Evolutionary conservation across 2,888 invertebrate species (phyloP).

Genomic region (Xestia rhomboidea): DNA sequence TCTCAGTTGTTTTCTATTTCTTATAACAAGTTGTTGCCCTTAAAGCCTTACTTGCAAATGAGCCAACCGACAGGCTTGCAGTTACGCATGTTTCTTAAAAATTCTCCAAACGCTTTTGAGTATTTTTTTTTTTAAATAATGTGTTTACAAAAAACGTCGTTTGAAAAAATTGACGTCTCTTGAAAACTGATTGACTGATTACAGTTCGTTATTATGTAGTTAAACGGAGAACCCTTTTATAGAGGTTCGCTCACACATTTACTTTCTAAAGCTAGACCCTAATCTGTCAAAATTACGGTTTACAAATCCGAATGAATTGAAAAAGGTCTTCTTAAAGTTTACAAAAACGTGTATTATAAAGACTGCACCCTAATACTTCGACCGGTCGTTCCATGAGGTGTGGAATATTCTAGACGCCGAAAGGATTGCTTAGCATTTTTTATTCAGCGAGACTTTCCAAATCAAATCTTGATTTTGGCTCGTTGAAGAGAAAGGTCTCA

Average conservation of each 20-base stretch:
- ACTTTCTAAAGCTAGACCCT: background rate
- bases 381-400: constrained; percentile 3
- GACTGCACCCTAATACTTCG: background rate
- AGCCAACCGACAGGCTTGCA: too few species aligned
- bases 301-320: background rate
- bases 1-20: too few species aligned
- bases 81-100: too few species aligned
- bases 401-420: constrained; percentile 37
- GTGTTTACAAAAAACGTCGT: background rate
- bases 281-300: constrained; percentile 2
- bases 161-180: background rate
- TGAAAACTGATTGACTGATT: constrained; percentile 3
- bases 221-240: background rate
- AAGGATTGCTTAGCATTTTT: constrained; percentile 37
- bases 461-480: constrained; percentile 71
- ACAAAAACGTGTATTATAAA: background rate
- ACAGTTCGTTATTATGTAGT: background rate
- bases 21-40: too few species aligned
- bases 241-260: background rate
- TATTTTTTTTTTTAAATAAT: background rate
- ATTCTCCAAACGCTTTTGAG: accelerated
- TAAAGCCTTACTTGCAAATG: too few species aligned
- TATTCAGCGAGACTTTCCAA: constrained; percentile 55
- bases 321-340: background rate
- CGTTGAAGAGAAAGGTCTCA: constrained; percentile 66